Percentiles rank a stretch among this genome's conserved stretches.
phyloP scores from a whole-genome alignment of 92 coral and sea anemone species.

The Hydrozoanthus gracilis region DNA sequence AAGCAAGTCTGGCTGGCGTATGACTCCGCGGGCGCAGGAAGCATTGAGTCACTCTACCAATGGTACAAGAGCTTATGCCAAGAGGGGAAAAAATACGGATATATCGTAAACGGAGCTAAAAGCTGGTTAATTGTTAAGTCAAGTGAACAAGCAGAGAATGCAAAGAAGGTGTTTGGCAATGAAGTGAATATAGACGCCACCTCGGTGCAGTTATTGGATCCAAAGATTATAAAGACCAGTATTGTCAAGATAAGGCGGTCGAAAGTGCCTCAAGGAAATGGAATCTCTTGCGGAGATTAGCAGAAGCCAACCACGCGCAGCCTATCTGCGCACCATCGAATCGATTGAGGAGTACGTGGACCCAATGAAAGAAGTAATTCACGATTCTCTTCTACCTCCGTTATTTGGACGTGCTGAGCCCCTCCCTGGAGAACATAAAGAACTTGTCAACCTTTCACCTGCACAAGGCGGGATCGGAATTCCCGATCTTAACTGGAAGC shows the following conservation, averaged over 20 bases:
- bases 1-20: too few species aligned
- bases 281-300: neutral
- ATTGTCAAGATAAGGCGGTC: constrained; percentile 51
- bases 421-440: neutral
- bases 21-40: too few species aligned
- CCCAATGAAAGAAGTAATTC: neutral
- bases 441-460: neutral
- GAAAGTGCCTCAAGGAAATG: constrained; percentile 24
- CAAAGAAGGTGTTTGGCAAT: constrained; percentile 26
- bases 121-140: constrained; percentile 58
- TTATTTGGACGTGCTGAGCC: neutral
- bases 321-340: neutral
- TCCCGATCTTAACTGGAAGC: neutral
- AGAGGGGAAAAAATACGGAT: constrained; percentile 63
- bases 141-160: constrained; percentile 24
- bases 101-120: constrained; percentile 61
- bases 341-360: neutral
- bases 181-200: constrained; percentile 46
- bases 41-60: too few species aligned
- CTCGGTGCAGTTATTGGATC: constrained; percentile 56
- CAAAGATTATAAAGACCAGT: constrained; percentile 36
- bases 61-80: neutral
- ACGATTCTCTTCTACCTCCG: neutral
- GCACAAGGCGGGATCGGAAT: neutral
- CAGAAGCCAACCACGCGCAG: constrained; percentile 1